These are phyloP conservation scores for Mesoclemmys tuberculata DNA, from an alignment of 2,113 vertebrate species.

Conservation along the genomic window DNA sequence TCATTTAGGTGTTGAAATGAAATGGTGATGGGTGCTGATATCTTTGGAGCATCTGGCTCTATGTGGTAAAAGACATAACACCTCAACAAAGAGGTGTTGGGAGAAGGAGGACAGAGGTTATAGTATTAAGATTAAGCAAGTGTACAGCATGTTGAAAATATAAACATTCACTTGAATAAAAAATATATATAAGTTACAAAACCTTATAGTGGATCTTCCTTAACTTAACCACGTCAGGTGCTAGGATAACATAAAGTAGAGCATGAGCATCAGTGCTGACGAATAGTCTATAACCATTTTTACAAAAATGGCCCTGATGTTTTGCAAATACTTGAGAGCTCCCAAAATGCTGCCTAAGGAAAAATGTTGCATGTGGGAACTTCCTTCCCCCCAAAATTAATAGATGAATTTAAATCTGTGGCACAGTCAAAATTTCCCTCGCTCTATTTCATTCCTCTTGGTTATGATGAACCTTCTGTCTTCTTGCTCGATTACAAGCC, in stretches of 20 bases:
- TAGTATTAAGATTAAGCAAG: neutral
- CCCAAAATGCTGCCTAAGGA: neutral
- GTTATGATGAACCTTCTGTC: too few species aligned
- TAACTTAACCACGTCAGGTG: neutral
- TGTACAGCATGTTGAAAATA: neutral
- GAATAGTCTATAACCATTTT: neutral
- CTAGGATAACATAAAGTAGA: neutral
- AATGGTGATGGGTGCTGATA: neutral
- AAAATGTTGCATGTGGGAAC: neutral
- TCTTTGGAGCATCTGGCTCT: neutral
- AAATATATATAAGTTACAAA: neutral
- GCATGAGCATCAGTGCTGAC: neutral
- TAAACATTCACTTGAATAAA: neutral
- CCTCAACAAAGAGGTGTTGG: neutral
- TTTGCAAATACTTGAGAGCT: neutral
- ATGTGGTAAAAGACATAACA: neutral
- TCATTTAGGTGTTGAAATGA: neutral
- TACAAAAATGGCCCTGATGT: neutral
- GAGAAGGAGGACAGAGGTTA: neutral
- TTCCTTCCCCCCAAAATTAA: neutral
- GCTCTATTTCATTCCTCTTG: neutral
- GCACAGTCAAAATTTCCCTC: rapidly evolving
- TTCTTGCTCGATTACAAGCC: neutral
- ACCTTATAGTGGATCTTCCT: neutral
- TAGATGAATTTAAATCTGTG: neutral